Evolutionary conservation across 2,797 vertebrate genomes (phyloP).

Genomic region (Tokudaia tokunoshimensis): DNA sequence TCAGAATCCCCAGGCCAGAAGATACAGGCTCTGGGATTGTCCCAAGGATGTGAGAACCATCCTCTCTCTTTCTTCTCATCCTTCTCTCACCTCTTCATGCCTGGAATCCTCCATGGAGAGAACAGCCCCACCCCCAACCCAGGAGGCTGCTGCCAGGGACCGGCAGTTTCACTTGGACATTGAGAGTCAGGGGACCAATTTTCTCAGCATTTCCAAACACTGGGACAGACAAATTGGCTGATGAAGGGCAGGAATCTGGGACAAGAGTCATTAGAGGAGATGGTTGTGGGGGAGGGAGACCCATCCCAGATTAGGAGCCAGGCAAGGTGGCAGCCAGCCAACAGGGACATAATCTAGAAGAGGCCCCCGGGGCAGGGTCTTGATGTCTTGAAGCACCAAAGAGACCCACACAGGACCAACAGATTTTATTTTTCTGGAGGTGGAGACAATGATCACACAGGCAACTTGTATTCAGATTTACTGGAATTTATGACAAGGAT

Average conservation of each 20-base stretch:
- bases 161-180: not conserved
- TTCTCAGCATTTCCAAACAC: not conserved
- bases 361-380: not conserved
- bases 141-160: not conserved
- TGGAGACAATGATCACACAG: not conserved
- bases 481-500: not conserved
- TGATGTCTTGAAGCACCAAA: not conserved
- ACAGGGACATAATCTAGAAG: not conserved
- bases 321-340: not conserved
- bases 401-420: no score
- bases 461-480: not conserved
- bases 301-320: not conserved
- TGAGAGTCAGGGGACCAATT: not conserved
- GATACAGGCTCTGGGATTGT: not conserved
- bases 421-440: not conserved
- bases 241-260: not conserved
- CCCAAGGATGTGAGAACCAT: fast-evolving
- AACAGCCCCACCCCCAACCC: not conserved
- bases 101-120: no score
- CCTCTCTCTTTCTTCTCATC: fast-evolving
- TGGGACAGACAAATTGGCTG: not conserved
- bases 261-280: not conserved
- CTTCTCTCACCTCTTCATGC: not conserved
- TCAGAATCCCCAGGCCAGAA: not conserved
- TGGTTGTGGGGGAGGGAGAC: no score